phyloP scores from a whole-genome alignment of 2,113 vertebrate genomes.

The Colinus virginianus region DNA sequence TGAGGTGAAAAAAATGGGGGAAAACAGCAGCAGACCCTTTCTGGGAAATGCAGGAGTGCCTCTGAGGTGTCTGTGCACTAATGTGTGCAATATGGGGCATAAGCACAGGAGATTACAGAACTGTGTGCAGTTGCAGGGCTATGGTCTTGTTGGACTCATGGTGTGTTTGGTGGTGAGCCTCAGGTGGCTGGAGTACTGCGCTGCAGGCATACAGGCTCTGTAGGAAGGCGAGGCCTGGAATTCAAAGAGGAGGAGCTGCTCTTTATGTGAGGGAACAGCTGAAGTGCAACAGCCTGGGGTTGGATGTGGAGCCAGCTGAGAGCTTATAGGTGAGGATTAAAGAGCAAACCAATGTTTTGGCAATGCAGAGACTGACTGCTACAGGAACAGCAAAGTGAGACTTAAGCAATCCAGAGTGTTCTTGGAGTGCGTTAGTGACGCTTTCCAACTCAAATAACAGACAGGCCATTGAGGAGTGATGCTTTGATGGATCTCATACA shows the following conservation, averaged over 20 bases:
- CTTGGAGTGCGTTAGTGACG: neutral
- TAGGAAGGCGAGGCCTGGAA: neutral
- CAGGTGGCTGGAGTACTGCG: neutral
- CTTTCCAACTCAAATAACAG: neutral
- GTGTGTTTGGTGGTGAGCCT: neutral
- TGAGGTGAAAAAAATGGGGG: neutral
- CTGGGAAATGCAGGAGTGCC: neutral
- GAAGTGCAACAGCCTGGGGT: neutral
- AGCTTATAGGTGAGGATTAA: neutral
- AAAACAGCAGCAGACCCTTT: neutral
- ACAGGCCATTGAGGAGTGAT: neutral
- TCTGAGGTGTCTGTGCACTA: neutral
- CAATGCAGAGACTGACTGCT: neutral
- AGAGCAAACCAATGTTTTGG: neutral
- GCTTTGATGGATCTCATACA: neutral
- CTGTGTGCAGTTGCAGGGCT: neutral
- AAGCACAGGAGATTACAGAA: neutral
- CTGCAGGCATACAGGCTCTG: neutral
- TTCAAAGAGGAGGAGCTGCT: neutral
- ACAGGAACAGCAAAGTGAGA: neutral
- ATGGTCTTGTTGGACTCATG: neutral
- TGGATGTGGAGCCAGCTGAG: neutral
- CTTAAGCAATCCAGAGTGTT: neutral
- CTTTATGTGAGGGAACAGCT: neutral
- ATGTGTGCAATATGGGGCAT: neutral